Base-by-base conservation (phyloP, 1,140 invertebrate genomes). In the Meteorus sp. region DNA sequence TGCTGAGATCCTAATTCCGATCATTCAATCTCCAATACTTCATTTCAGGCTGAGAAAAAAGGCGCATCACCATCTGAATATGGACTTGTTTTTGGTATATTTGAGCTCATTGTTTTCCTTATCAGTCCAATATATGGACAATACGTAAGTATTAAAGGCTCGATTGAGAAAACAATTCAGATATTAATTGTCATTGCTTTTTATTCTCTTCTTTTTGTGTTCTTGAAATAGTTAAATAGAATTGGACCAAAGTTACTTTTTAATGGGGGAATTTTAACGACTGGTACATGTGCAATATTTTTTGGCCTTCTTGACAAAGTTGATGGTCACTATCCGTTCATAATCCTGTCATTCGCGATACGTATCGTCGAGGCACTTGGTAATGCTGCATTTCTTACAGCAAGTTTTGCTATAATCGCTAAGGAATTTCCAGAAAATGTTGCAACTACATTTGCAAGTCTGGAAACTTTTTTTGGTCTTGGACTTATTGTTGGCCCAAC, bases 381-480 rank as follows among this genome's bases (percentile, higher is more conserved):
- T 19, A 93, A 94, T 69, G 93, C 94, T 0, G 93, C 92, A 2
- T 95, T 95, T 78, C 82, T 96, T 1, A 97, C 94, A 1, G 92
- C 94, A 1, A 89, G 89, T 64, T 97, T 96, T 79, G 92, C 94
- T 0, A 94, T 97, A 50, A 92, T 95, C 43, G 93, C 94, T n/a
- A 90, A 90, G 74, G 91, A 95, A 78, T 97, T 97, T 81, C 93
- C 94, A 0, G 83, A 92, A 53, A 89, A 92, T 68, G 89, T 97
- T 0, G 91, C 92, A 0, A 92, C 91, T 0, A 92, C 93, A 62
- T 94, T 97, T 81, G 93, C 94, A 79, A 89, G 85, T 81, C 74
- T 96, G 60, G 94, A 97, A 77, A 94, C 93, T 1, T 95, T 92
- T 73, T 94, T 92, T 72, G 94, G 93, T 0, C 73, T 96, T 0